These are phyloP conservation scores for Dendrolimus kikuchii DNA, from an alignment of 1,140 invertebrate genomes.

Conservation along the genomic window DNA sequence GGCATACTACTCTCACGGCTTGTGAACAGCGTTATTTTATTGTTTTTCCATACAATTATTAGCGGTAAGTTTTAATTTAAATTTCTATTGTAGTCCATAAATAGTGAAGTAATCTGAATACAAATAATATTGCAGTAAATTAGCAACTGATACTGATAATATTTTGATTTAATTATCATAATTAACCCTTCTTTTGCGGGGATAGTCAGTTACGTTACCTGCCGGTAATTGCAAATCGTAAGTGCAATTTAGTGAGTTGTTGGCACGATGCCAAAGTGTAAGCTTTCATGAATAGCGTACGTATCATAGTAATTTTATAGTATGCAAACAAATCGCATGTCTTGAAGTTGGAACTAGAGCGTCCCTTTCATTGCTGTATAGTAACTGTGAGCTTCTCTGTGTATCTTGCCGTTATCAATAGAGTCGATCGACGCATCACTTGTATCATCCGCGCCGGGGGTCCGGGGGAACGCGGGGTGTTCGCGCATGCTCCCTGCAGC, in stretches of 20 bases:
- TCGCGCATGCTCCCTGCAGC: constrained; percentile 63
- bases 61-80: constrained; percentile 22
- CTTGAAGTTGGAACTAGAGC: neutral
- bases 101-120: no score
- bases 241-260: no score
- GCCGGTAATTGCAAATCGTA: no score
- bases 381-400: constrained; percentile 18
- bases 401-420: constrained; percentile 46
- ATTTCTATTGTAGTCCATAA: neutral
- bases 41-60: constrained; percentile 16
- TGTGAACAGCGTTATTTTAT: constrained; percentile 32
- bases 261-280: no score
- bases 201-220: no score
- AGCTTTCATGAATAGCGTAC: no score
- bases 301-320: no score
- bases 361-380: constrained; percentile 15
- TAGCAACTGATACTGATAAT: no score
- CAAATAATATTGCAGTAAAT: no score
- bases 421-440: constrained; percentile 16
- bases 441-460: constrained; percentile 41
- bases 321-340: no score
- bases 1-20: constrained; percentile 51
- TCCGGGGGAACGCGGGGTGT: constrained; percentile 32
- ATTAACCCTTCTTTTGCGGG: no score
- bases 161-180: no score